Conservation (phyloP, 2,888 invertebrate species). For the Diplolepis rosae region DNA sequence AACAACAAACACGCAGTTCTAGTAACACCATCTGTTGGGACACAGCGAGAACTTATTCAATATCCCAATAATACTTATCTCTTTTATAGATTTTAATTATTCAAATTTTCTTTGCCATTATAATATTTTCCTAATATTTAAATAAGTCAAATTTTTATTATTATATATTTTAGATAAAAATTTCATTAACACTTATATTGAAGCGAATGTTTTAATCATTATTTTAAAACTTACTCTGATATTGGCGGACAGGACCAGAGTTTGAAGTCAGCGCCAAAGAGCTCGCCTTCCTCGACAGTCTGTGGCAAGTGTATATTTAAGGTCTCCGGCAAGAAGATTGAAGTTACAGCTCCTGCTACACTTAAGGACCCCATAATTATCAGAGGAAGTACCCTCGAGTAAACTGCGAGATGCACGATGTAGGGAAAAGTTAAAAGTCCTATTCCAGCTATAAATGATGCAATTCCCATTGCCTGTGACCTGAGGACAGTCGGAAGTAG, state of each 20-base stretch:
- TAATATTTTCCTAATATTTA: no score
- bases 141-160: no score
- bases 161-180: no score
- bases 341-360: constrained; percentile 76
- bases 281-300: constrained; percentile 79
- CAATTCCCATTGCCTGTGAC: constrained; percentile 81
- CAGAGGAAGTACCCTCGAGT: constrained; percentile 77
- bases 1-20: not conserved
- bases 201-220: no score
- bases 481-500: constrained; percentile 80
- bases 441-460: constrained; percentile 79
- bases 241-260: constrained; percentile 76
- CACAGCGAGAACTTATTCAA: not conserved
- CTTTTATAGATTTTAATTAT: no score
- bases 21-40: not conserved
- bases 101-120: no score
- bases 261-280: constrained; percentile 77
- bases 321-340: constrained; percentile 80
- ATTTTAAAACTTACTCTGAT: constrained; percentile 64
- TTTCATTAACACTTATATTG: no score
- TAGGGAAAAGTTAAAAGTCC: constrained; percentile 80
- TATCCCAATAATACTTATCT: no score
- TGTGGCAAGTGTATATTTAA: constrained; percentile 79
- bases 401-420: constrained; percentile 79
- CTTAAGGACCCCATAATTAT: constrained; percentile 79